Evolutionary conservation across 2,888 invertebrate genomes (phyloP).

Genomic region (Acronicta alni): DNA sequence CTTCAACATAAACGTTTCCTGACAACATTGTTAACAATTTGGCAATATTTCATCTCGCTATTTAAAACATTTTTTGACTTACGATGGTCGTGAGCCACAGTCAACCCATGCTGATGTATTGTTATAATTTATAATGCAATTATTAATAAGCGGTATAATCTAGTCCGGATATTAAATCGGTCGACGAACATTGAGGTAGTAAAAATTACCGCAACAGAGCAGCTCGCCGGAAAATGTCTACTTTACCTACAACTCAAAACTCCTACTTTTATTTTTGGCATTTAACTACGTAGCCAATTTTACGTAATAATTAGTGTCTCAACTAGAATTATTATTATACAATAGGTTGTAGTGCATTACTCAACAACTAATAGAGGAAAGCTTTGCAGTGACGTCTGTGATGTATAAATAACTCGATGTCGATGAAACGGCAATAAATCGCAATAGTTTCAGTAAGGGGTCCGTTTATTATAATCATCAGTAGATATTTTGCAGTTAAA

Average conservation of each 20-base stretch:
- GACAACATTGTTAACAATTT: slow-evolving; percentile 33
- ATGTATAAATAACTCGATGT: neutral
- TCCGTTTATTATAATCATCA: slow-evolving; percentile 56
- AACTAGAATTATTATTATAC: too few species aligned
- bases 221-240: neutral
- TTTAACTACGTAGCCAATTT: too few species aligned
- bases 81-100: slow-evolving; percentile 62
- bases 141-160: slow-evolving; percentile 66
- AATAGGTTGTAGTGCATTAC: neutral
- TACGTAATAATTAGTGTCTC: too few species aligned
- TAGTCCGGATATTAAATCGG: slow-evolving; percentile 58
- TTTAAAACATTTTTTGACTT: slow-evolving; percentile 64
- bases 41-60: slow-evolving; percentile 30
- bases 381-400: neutral
- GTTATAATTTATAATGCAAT: slow-evolving; percentile 68
- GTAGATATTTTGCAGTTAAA: slow-evolving; percentile 43
- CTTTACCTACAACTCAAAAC: too few species aligned
- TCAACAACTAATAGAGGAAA: neutral
- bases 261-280: too few species aligned
- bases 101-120: slow-evolving; percentile 66
- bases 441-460: slow-evolving; percentile 60
- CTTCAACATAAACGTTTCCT: slow-evolving; percentile 17
- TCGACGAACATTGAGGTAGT: slow-evolving; percentile 29
- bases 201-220: neutral
- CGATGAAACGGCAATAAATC: slow-evolving; percentile 54